phyloP scores from a whole-genome alignment of 2,113 vertebrate species.

The Isichthys henryi region DNA sequence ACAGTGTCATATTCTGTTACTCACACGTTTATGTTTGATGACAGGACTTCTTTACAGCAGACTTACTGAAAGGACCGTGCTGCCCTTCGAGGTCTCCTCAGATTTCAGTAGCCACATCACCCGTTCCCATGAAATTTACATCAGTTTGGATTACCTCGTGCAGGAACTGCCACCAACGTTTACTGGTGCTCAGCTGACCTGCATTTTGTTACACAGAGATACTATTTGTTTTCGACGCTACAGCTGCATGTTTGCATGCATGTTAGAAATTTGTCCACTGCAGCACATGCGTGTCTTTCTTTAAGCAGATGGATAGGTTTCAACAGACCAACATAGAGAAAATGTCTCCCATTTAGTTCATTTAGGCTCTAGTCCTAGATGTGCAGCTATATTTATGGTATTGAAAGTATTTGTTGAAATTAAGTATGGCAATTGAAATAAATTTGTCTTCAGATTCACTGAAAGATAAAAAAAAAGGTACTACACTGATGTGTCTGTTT shows the following conservation, averaged over 20 bases:
- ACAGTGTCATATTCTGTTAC: neutral
- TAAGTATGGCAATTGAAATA: slow-evolving; percentile 1
- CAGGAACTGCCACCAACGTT: slow-evolving; percentile 1
- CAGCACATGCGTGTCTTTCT: neutral
- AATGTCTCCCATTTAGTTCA: neutral
- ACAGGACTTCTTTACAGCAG: neutral
- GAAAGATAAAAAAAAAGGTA: neutral
- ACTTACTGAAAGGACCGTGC: neutral
- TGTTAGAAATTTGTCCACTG: neutral
- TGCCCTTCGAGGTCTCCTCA: neutral
- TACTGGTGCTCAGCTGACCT: neutral
- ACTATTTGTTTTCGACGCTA: neutral
- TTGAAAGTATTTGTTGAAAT: neutral
- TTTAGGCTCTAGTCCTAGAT: neutral
- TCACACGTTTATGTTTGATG: neutral
- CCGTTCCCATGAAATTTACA: neutral
- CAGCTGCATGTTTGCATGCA: slow-evolving; percentile 15
- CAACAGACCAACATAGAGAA: neutral
- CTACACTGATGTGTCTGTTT: neutral
- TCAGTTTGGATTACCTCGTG: neutral
- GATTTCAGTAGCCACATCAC: neutral
- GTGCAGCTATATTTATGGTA: neutral
- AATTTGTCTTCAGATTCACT: slow-evolving; percentile 7
- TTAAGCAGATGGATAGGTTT: neutral
- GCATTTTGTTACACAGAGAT: slow-evolving; percentile 2